phyloP scores from a whole-genome alignment of 2,888 invertebrate genomes.

The Chaetoderma sp. region DNA sequence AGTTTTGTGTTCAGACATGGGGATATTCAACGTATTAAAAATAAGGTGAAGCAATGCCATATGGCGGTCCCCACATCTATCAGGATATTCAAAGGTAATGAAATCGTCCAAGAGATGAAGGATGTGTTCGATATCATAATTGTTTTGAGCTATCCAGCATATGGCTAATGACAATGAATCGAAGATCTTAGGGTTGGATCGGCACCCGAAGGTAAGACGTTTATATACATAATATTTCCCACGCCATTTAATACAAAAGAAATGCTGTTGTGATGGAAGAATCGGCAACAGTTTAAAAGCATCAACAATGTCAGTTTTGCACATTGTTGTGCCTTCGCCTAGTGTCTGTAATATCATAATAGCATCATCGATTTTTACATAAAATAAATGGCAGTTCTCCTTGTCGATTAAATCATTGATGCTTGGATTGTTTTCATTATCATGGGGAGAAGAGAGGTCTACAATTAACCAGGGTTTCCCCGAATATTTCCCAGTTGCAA shows the following conservation, averaged over 20 bases:
- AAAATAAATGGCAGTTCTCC: conserved; percentile 23
- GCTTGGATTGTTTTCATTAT: conserved; percentile 19
- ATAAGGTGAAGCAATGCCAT: conserved; percentile 9
- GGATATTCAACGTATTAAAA: conserved; percentile 19
- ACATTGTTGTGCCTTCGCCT: conserved; percentile 17
- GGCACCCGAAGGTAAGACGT: conserved; percentile 18
- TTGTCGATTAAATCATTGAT: conserved; percentile 38
- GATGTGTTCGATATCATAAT: conserved; percentile 5
- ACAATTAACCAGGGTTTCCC: no score
- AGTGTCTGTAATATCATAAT: conserved; percentile 19
- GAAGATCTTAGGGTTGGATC: conserved; percentile 18
- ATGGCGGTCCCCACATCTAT: neutral
- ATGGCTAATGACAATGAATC: conserved; percentile 14
- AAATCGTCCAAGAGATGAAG: conserved; percentile 27
- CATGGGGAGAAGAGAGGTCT: conserved; percentile 37
- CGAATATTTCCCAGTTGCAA: no score
- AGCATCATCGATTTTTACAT: conserved; percentile 38
- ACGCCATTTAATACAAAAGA: conserved; percentile 14
- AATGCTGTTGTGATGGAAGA: neutral
- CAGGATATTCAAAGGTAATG: conserved; percentile 18
- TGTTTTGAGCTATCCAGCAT: conserved; percentile 17
- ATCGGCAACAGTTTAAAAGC: conserved; percentile 11
- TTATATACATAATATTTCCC: conserved; percentile 13
- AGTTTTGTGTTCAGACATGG: conserved; percentile 27
- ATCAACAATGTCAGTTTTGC: conserved; percentile 33